These are phyloP conservation scores for Atethmia centrago DNA, from an alignment of 2,888 invertebrate genomes.

Conservation along the genomic window DNA sequence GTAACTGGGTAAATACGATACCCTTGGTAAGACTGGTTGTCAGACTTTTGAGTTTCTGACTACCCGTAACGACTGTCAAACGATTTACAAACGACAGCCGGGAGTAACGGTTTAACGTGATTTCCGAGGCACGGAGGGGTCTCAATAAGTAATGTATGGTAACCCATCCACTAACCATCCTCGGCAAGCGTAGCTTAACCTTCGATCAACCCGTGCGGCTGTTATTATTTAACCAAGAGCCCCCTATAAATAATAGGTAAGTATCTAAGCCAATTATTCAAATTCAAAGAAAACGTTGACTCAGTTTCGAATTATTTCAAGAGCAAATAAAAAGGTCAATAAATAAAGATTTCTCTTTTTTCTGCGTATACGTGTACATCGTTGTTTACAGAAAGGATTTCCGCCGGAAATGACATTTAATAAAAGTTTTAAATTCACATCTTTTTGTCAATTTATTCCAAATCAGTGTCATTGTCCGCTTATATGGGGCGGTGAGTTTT, in stretches of 20 bases:
- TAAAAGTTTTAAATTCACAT: conserved; percentile 42
- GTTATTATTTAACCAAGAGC: too few relatives aligned
- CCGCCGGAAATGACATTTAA: conserved; percentile 56
- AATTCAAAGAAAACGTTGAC: conserved; percentile 29
- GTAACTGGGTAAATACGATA: too few relatives aligned
- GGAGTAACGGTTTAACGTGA: too few relatives aligned
- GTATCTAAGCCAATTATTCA: not conserved
- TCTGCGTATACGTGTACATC: conserved; percentile 11
- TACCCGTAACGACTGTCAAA: too few relatives aligned
- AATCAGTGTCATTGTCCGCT: conserved; percentile 36
- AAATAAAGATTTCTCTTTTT: conserved; percentile 20
- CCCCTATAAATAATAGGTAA: not conserved
- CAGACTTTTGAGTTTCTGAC: too few relatives aligned
- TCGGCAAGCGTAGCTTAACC: too few relatives aligned
- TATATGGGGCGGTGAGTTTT: conserved; percentile 17
- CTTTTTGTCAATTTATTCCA: conserved; percentile 45
- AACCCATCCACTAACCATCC: too few relatives aligned
- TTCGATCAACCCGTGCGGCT: too few relatives aligned
- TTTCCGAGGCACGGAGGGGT: too few relatives aligned
- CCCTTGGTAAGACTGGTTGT: too few relatives aligned
- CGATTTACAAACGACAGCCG: too few relatives aligned
- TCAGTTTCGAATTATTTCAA: conserved; percentile 32
- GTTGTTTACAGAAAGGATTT: conserved; percentile 21
- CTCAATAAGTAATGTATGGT: too few relatives aligned
- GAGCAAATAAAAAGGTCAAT: conserved; percentile 35